Evolutionary conservation across 2,888 invertebrate species (phyloP).

Genomic region (Pantelozetes paolii): DNA sequence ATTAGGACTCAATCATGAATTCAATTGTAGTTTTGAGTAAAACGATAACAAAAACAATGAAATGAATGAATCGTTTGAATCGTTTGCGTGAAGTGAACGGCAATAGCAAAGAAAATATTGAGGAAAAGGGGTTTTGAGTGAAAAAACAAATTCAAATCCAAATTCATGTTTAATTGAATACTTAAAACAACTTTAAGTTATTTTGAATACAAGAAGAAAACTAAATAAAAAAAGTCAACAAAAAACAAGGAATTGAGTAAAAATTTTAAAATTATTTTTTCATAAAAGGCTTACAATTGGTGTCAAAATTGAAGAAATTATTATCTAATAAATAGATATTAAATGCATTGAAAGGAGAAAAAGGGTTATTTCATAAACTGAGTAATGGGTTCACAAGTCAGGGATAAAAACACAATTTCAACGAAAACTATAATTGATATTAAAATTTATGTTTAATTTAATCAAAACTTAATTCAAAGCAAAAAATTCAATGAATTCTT

Average conservation of each 20-base stretch:
- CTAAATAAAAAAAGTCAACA: background rate
- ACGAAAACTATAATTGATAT: background rate
- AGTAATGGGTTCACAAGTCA: too few relatives aligned
- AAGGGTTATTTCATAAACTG: too few relatives aligned
- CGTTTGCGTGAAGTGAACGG: background rate
- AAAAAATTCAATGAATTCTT: too few relatives aligned
- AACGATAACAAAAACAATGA: background rate
- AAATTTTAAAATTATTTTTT: background rate
- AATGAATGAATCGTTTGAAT: background rate
- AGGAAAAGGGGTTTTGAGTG: slow-evolving; percentile 14
- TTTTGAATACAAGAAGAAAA: background rate
- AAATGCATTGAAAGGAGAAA: too few relatives aligned
- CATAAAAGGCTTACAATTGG: too few relatives aligned
- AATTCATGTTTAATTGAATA: slow-evolving; percentile 23
- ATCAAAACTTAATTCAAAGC: background rate
- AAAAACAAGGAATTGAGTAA: background rate
- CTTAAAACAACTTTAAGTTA: background rate
- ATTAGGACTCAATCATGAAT: background rate
- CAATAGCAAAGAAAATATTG: background rate
- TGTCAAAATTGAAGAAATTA: too few relatives aligned
- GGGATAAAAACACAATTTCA: too few relatives aligned
- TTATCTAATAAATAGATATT: too few relatives aligned
- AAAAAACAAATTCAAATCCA: too few relatives aligned
- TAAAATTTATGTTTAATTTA: background rate
- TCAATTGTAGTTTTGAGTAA: background rate